These are phyloP conservation scores for Nothoprocta perdicaria DNA, from an alignment of 2,113 vertebrate genomes.

Conservation along the genomic window DNA sequence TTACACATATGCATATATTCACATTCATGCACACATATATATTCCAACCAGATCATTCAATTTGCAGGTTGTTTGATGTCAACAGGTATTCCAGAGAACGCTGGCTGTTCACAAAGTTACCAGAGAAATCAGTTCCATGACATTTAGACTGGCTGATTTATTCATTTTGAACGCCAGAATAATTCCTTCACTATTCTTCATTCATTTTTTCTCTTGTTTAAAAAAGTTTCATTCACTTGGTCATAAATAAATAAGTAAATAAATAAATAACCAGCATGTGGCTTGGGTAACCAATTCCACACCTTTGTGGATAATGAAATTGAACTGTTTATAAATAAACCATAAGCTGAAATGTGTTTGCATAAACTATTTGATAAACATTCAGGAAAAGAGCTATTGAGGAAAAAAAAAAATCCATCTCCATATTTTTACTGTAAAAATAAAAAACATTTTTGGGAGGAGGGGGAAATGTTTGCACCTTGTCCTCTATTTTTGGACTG, in stretches of 20 bases:
- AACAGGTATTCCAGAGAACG: not conserved
- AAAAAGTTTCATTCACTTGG: slow-evolving; percentile 50
- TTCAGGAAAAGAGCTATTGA: slow-evolving; percentile 26
- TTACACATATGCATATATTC: not conserved
- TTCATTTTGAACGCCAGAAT: slow-evolving; percentile 2
- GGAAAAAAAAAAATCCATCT: not conserved
- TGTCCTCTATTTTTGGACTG: not conserved
- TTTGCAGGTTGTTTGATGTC: not conserved
- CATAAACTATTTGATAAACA: slow-evolving; percentile 51
- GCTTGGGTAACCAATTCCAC: slow-evolving; percentile 33
- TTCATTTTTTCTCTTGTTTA: slow-evolving; percentile 38
- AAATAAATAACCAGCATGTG: slow-evolving; percentile 50
- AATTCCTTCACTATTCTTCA: slow-evolving; percentile 34
- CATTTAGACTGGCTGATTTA: slow-evolving; percentile 37
- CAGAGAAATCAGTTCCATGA: slow-evolving; percentile 4
- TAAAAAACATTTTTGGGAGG: not conserved
- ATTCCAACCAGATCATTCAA: not conserved
- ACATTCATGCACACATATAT: not conserved
- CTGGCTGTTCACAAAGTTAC: not conserved
- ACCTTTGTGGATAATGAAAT: slow-evolving; percentile 45
- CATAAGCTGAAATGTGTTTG: slow-evolving; percentile 39
- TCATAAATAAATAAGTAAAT: slow-evolving; percentile 62
- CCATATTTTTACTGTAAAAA: not conserved
- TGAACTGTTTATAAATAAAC: slow-evolving; percentile 64
- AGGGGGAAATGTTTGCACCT: not conserved